phyloP scores from a whole-genome alignment of 2,888 invertebrate genomes.

The Bimastos eiseni region DNA sequence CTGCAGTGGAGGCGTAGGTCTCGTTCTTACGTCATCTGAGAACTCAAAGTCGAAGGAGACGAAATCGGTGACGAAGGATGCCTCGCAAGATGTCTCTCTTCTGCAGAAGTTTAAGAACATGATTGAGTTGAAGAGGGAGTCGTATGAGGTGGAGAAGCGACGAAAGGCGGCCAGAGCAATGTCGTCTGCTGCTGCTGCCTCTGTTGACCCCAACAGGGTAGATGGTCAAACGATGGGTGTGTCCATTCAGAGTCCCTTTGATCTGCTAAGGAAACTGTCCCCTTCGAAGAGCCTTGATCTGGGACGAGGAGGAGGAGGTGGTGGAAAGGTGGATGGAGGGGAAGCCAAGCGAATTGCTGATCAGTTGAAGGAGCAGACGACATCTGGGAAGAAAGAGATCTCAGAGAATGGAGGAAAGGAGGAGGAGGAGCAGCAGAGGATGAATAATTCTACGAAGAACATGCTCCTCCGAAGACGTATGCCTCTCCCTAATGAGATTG shows the following conservation, averaged over 20 bases:
- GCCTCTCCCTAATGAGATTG: not conserved
- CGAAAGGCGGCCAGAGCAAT: not conserved
- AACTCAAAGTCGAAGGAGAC: not conserved
- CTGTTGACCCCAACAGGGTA: too few species aligned
- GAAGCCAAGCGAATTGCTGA: not conserved
- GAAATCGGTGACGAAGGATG: not conserved
- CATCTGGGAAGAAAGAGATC: not conserved
- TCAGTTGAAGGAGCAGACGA: not conserved
- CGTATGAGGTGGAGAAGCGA: not conserved
- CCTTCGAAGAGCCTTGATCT: not conserved
- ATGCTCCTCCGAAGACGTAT: not conserved
- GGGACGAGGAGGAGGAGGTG: not conserved
- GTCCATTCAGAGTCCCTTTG: not conserved
- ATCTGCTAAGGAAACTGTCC: not conserved
- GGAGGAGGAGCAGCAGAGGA: not conserved
- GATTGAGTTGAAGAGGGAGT: constrained; percentile 17
- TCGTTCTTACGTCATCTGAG: not conserved
- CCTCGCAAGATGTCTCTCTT: not conserved
- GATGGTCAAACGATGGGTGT: not conserved
- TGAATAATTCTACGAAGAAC: not conserved
- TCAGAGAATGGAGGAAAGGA: not conserved
- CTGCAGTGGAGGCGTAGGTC: not conserved
- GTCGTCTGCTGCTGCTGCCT: not conserved
- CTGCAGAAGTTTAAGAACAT: constrained; percentile 6
- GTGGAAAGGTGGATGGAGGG: not conserved